phyloP scores from a whole-genome alignment of 2,113 vertebrate genomes.

The Meleagris gallopavo region DNA sequence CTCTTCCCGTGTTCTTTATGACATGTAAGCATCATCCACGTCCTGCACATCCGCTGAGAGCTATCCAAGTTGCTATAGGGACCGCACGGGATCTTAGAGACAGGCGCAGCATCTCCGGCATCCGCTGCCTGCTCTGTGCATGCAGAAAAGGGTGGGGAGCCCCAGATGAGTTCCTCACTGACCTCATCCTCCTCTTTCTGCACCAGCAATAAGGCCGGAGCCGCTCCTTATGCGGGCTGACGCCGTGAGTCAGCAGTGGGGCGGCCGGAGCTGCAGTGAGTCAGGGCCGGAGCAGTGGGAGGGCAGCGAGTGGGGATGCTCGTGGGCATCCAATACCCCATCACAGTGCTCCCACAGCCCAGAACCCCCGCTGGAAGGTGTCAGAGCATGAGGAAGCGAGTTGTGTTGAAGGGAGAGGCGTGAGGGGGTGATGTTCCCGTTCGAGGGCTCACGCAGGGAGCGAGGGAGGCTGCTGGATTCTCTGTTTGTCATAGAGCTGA shows the following conservation, averaged over 20 bases:
- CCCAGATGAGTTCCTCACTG: neutral
- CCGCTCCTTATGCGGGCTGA: neutral
- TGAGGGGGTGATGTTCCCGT: neutral
- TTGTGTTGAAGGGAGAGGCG: neutral
- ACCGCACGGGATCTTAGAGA: neutral
- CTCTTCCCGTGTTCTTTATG: neutral
- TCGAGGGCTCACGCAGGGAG: neutral
- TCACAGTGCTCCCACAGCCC: neutral
- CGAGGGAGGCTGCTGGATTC: neutral
- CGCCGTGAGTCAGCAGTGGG: conserved; percentile 39
- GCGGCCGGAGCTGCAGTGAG: conserved; percentile 11
- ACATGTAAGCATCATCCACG: neutral
- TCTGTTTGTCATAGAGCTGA: neutral
- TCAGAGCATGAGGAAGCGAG: neutral
- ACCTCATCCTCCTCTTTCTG: neutral
- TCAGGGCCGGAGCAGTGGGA: conserved; percentile 63
- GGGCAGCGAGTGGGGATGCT: conserved; percentile 45
- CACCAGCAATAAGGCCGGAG: rapidly evolving
- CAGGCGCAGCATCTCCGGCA: neutral
- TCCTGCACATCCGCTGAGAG: rapidly evolving
- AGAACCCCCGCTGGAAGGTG: neutral
- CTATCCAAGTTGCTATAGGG: neutral
- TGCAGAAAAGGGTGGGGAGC: neutral
- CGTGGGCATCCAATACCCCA: conserved; percentile 22
- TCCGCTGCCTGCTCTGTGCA: rapidly evolving